Evolutionary conservation across 2,797 vertebrate species (phyloP).

Genomic region (Coregonus ussuriensis): DNA sequence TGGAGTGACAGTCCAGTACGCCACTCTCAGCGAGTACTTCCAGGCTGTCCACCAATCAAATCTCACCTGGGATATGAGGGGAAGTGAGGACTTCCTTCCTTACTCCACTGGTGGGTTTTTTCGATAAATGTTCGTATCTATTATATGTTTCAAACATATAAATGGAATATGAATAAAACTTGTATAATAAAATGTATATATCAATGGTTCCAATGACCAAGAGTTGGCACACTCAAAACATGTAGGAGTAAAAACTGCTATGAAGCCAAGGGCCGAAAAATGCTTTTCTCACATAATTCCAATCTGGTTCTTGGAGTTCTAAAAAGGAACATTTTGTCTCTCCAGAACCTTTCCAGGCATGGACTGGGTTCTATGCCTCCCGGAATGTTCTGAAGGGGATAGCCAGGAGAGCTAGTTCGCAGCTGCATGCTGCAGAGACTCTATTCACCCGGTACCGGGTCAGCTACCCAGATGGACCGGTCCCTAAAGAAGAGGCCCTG

Average conservation of each 20-base stretch:
- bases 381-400: constrained; percentile 85
- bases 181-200: not conserved
- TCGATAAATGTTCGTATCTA: no score
- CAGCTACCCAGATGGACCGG: constrained; percentile 70
- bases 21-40: constrained; percentile 86
- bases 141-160: no score
- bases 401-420: constrained; percentile 81
- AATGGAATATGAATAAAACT: not conserved
- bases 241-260: no score
- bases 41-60: constrained; percentile 73
- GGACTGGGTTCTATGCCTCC: constrained; percentile 91
- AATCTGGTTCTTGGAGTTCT: not conserved
- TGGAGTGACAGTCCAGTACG: constrained; percentile 82
- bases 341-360: constrained; percentile 80
- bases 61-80: constrained; percentile 75
- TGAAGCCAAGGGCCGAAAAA: no score
- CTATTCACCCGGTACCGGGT: constrained; percentile 79
- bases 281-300: not conserved
- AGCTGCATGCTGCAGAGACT: constrained; percentile 82
- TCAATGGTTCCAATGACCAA: no score
- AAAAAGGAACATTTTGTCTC: not conserved
- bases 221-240: no score
- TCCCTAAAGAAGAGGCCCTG: constrained; percentile 65
- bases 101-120: constrained; percentile 83
- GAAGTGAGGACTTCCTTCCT: constrained; percentile 85